Conservation (phyloP, 2,113 vertebrate species). For the Ifrita kowaldi region DNA sequence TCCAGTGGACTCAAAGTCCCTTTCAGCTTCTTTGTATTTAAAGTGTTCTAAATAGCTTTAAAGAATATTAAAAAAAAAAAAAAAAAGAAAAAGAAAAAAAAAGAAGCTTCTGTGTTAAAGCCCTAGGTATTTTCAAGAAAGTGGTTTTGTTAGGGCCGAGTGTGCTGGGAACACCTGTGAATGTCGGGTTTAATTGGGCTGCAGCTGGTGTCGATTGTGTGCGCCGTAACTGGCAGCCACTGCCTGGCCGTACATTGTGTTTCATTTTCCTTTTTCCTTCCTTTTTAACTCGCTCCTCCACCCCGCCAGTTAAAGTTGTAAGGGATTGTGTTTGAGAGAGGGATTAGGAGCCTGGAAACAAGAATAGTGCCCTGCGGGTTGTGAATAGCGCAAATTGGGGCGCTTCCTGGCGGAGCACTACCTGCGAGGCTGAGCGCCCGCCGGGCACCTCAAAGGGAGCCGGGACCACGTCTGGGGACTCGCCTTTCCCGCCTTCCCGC, state of each 20-base stretch:
- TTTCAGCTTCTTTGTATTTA: slow-evolving; percentile 72
- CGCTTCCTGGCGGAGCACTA: slow-evolving; percentile 59
- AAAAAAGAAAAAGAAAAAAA: background rate
- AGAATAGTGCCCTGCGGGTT: slow-evolving; percentile 62
- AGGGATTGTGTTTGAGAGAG: slow-evolving; percentile 54
- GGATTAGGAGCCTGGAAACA: slow-evolving; percentile 68
- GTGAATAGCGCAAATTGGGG: slow-evolving; percentile 48
- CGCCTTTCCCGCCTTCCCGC: background rate
- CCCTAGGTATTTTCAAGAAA: slow-evolving; percentile 72
- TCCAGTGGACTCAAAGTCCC: slow-evolving; percentile 37
- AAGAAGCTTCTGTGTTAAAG: slow-evolving; percentile 58
- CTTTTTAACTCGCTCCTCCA: slow-evolving; percentile 53
- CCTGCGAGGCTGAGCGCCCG: slow-evolving; percentile 49
- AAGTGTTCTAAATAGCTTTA: slow-evolving; percentile 71
- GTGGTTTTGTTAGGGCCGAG: slow-evolving; percentile 63
- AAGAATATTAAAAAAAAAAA: slow-evolving; percentile 11
- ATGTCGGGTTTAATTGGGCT: slow-evolving; percentile 73
- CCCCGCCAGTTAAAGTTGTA: slow-evolving; percentile 58
- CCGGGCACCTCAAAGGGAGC: background rate
- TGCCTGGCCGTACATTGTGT: slow-evolving; percentile 60
- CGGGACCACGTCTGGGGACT: background rate
- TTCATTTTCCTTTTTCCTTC: slow-evolving; percentile 49
- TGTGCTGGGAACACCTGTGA: slow-evolving; percentile 77
- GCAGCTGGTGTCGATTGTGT: slow-evolving; percentile 71
- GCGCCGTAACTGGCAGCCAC: slow-evolving; percentile 41